These are phyloP conservation scores for Pandemis heparana DNA, from an alignment of 2,888 invertebrate genomes.

Conservation along the genomic window DNA sequence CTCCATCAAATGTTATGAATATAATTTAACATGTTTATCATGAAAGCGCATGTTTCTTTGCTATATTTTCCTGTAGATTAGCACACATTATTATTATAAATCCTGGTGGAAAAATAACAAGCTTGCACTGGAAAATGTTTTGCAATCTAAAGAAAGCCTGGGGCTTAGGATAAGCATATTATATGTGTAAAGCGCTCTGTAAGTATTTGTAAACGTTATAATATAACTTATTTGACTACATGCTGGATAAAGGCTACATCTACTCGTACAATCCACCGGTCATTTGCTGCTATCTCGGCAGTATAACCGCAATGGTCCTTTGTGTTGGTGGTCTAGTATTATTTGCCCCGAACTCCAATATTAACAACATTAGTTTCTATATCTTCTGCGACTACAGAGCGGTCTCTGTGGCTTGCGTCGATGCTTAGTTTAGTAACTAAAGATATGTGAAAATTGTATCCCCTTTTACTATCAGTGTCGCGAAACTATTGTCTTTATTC, in stretches of 20 bases:
- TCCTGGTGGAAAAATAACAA: background rate
- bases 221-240: background rate
- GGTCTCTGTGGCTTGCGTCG: background rate
- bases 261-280: background rate
- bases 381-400: background rate
- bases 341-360: background rate
- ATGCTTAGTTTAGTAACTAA: no score
- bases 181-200: background rate
- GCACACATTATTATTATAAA: background rate
- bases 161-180: background rate
- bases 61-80: background rate
- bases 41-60: background rate
- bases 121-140: background rate
- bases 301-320: background rate
- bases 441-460: conserved; percentile 2
- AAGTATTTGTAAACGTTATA: background rate
- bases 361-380: background rate
- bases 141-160: background rate
- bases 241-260: background rate
- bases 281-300: background rate
- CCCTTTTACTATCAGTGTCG: background rate
- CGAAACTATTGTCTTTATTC: background rate
- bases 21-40: background rate
- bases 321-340: background rate
- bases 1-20: background rate